Percentiles rank a stretch among this genome's conserved stretches.
phyloP scores from a whole-genome alignment of 2,888 invertebrate genomes.

The Acleris cristana region DNA sequence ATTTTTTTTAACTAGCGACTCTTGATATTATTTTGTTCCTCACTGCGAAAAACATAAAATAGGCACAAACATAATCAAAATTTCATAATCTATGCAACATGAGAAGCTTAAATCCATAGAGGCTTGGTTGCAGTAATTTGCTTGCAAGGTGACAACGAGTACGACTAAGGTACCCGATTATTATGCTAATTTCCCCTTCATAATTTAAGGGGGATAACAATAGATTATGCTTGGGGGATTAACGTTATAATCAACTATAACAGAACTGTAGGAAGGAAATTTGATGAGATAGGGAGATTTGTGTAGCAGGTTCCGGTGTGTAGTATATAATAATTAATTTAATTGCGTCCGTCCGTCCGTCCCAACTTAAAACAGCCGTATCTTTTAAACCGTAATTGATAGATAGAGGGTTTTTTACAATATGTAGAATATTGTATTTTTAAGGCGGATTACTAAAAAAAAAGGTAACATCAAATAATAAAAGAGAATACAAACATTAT shows the following conservation, averaged over 20 bases:
- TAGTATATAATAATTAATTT: too few relatives aligned
- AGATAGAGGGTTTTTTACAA: too few relatives aligned
- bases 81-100: slow-evolving; percentile 8
- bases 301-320: not conserved
- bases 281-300: not conserved
- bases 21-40: not conserved
- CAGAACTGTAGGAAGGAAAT: not conserved
- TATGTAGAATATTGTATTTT: too few relatives aligned
- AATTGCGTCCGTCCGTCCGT: too few relatives aligned
- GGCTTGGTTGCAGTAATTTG: slow-evolving; percentile 55
- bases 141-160: slow-evolving; percentile 55
- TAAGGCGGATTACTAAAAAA: too few relatives aligned
- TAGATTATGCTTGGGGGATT: slow-evolving; percentile 20
- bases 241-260: slow-evolving; percentile 16
- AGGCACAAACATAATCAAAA: not conserved
- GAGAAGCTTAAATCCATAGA: slow-evolving; percentile 38
- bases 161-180: slow-evolving; percentile 61
- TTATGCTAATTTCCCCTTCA: slow-evolving; percentile 60
- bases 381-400: too few relatives aligned
- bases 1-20: too few relatives aligned
- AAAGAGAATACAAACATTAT: too few relatives aligned
- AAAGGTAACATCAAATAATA: too few relatives aligned
- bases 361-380: too few relatives aligned
- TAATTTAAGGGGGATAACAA: slow-evolving; percentile 31
- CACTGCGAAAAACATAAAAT: not conserved